Evolutionary conservation across 1,140 invertebrate genomes (phyloP).

Genomic region (Asobara japonica): DNA sequence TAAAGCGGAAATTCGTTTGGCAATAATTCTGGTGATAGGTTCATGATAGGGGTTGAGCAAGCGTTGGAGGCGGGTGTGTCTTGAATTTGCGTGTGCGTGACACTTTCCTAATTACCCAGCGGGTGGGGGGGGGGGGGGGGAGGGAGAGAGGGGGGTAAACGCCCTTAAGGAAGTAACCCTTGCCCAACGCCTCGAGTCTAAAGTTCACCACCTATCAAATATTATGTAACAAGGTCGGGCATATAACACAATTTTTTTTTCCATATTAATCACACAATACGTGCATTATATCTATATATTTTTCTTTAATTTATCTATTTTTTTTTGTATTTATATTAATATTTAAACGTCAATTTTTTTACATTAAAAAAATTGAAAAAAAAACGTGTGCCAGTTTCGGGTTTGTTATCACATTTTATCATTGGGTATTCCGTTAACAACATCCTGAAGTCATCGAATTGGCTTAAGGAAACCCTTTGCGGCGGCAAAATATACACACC

Average conservation of each 20-base stretch:
- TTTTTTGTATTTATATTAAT: too few relatives aligned
- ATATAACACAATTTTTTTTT: too few relatives aligned
- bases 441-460: slow-evolving; percentile 52
- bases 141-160: slow-evolving; percentile 35
- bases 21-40: background rate
- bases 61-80: slow-evolving; percentile 39
- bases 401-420: slow-evolving; percentile 42
- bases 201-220: background rate
- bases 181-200: slow-evolving; percentile 18
- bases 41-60: slow-evolving; percentile 11
- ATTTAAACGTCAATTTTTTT: background rate
- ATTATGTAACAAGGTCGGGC: too few relatives aligned
- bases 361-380: slow-evolving; percentile 1
- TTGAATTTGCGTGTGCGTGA: slow-evolving; percentile 53
- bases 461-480: slow-evolving; percentile 55
- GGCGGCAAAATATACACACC: slow-evolving; percentile 41
- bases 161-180: slow-evolving; percentile 55
- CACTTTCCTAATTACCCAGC: slow-evolving; percentile 61
- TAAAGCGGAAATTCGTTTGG: too few relatives aligned
- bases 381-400: slow-evolving; percentile 1
- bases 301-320: too few relatives aligned
- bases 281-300: too few relatives aligned
- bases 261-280: too few relatives aligned
- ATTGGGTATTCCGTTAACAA: slow-evolving; percentile 53
- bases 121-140: too few relatives aligned